Conservation (phyloP, 2,797 vertebrate species). For the Huso huso region DNA sequence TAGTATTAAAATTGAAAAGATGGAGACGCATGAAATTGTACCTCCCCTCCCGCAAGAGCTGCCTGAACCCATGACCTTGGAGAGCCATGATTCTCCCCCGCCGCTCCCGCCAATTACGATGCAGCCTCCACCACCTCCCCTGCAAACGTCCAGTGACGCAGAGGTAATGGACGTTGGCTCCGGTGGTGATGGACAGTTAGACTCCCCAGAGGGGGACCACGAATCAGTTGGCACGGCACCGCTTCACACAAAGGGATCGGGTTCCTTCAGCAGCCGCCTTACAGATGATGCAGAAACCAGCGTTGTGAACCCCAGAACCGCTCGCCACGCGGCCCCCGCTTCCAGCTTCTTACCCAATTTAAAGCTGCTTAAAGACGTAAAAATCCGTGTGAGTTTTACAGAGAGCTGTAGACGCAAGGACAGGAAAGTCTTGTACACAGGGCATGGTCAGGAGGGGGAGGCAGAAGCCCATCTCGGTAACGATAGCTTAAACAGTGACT, state of each 20-base stretch:
- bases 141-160: conserved; percentile 99
- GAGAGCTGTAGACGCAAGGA: conserved; percentile 91
- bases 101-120: conserved; percentile 63
- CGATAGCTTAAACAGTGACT: conserved; percentile 75
- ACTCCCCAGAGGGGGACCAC: conserved; percentile 81
- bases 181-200: conserved; percentile 99
- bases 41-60: conserved; percentile 90
- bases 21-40: conserved; percentile 81
- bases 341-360: conserved; percentile 90
- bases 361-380: conserved; percentile 93
- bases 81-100: conserved; percentile 59
- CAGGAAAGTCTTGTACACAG: conserved; percentile 91
- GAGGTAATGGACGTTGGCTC: conserved; percentile 99
- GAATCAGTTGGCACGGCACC: conserved; percentile 63
- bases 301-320: conserved; percentile 83
- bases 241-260: conserved; percentile 77
- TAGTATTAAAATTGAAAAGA: conserved; percentile 51
- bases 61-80: conserved; percentile 71
- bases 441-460: conserved; percentile 66
- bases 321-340: conserved; percentile 84
- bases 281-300: conserved; percentile 63
- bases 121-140: conserved; percentile 99
- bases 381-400: conserved; percentile 91
- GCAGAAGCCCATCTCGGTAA: conserved; percentile 51
- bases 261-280: conserved; percentile 73